Percentiles rank a stretch among this genome's conserved stretches.
phyloP scores from a whole-genome alignment of 2,797 vertebrate genomes.

The Karalla daura region DNA sequence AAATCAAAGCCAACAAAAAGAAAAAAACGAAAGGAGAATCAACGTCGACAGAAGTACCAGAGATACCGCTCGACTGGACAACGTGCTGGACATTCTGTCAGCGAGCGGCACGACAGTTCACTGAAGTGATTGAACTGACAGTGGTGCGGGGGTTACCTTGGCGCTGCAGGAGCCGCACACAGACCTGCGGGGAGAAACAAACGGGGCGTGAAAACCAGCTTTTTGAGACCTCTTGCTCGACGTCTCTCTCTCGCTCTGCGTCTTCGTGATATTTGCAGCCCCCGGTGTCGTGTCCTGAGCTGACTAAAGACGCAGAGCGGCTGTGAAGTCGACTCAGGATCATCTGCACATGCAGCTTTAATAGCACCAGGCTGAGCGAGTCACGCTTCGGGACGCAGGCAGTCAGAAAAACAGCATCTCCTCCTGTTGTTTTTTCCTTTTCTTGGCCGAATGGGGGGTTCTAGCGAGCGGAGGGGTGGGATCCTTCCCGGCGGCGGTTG shows the following conservation, averaged over 20 bases:
- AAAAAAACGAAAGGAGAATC: conserved; percentile 33
- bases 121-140: background rate
- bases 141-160: conserved; percentile 84
- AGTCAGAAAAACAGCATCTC: too few species aligned
- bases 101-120: background rate
- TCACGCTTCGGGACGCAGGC: too few species aligned
- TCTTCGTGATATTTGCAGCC: too few species aligned
- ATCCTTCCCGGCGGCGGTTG: too few species aligned
- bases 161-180: conserved; percentile 91
- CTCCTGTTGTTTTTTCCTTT: too few species aligned
- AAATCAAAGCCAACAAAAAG: conserved; percentile 40
- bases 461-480: too few species aligned
- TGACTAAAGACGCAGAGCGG: background rate
- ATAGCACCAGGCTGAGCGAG: background rate
- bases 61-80: background rate
- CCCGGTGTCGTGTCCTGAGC: background rate
- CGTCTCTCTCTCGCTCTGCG: too few species aligned
- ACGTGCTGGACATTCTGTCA: background rate
- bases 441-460: too few species aligned
- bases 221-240: too few species aligned
- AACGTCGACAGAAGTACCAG: conserved; percentile 40
- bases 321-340: background rate
- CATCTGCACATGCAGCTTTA: background rate
- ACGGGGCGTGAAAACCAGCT: too few species aligned
- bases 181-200: conserved; percentile 81